phyloP scores from a whole-genome alignment of 2,113 vertebrate species.

The Bagarius yarrelli region DNA sequence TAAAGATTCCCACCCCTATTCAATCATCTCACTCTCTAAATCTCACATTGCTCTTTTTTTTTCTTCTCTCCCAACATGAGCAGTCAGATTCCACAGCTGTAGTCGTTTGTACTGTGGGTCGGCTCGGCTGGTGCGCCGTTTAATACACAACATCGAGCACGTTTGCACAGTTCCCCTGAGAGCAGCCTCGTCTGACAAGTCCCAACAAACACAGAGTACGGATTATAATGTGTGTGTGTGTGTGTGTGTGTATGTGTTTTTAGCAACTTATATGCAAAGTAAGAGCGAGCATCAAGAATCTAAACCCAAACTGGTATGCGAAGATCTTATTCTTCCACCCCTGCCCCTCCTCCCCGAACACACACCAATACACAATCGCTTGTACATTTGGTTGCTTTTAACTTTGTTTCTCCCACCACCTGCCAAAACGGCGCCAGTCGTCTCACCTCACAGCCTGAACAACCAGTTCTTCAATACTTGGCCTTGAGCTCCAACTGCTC shows the following conservation, averaged over 20 bases:
- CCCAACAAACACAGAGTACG: not conserved
- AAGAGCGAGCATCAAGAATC: too few species aligned
- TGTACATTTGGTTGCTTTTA: not conserved
- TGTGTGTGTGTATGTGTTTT: too few species aligned
- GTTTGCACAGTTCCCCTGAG: not conserved
- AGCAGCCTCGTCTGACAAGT: not conserved
- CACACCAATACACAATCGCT: not conserved
- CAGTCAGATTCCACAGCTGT: slow-evolving; percentile 10
- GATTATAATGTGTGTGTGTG: too few species aligned
- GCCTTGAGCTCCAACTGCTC: slow-evolving; percentile 33
- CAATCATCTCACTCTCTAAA: not conserved
- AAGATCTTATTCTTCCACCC: slow-evolving; percentile 6
- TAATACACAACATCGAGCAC: not conserved
- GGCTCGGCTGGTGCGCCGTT: not conserved
- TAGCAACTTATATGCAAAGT: not conserved
- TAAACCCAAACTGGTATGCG: not conserved
- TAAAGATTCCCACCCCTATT: too few species aligned
- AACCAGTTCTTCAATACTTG: slow-evolving; percentile 46
- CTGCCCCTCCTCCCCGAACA: too few species aligned
- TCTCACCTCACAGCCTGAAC: slow-evolving; percentile 36
- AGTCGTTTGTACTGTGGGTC: not conserved
- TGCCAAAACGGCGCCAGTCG: not conserved
- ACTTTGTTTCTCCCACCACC: not conserved
- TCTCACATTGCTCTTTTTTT: not conserved
- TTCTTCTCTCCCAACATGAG: not conserved